Base-by-base conservation (phyloP, 2,113 vertebrate genomes). In the Tupaia tana region DNA sequence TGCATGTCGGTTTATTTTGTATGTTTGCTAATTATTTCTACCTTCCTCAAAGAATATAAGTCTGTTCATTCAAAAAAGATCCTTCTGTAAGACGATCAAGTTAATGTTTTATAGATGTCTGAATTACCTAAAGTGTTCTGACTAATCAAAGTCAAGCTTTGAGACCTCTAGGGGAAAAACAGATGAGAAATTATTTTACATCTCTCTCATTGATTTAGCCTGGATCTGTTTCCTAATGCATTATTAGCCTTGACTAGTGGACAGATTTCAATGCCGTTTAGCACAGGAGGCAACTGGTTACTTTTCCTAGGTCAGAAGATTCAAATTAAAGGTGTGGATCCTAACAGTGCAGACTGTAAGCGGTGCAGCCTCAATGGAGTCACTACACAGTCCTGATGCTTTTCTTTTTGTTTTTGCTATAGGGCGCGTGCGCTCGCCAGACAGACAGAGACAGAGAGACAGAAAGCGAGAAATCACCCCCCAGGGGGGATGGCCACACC, bases 81-180 rank as follows among this genome's bases (percentile, higher is more conserved):
- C 16, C 10, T 82, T 93, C 75, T 43, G 54, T 89, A 77, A 96
- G 96, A 22, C 59, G 25, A 3, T 69, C 69, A 64, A 74, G 9
- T 56, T 69, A 66, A 67, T 73, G 71, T 22, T 24, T 24, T 13
- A 56, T 14, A 81, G 20, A 43, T 79, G 1, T 81, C 27, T 81
- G 43, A 56, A 56, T 79, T 25, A 58, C 29, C 59, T 18, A 81
- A 52, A 89, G 5, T 69, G 3, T 90, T 84, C 7, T 64, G 56
- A 84, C 34, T 79, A 31, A 31, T 84, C 69, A 81, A 43, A 93
- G 64, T 86, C n/a, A 59, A 95, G 14, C 18, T 77, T 82, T 83
- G 70, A 7, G 12, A 79, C 7, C 27, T 27, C 20, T 86, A 25
- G 29, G 25, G 24, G 74, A 74, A 92, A 34, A 14, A 9, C 43